Evolutionary conservation across 2,888 invertebrate species (phyloP).

Genomic region (Spilarctia lutea): DNA sequence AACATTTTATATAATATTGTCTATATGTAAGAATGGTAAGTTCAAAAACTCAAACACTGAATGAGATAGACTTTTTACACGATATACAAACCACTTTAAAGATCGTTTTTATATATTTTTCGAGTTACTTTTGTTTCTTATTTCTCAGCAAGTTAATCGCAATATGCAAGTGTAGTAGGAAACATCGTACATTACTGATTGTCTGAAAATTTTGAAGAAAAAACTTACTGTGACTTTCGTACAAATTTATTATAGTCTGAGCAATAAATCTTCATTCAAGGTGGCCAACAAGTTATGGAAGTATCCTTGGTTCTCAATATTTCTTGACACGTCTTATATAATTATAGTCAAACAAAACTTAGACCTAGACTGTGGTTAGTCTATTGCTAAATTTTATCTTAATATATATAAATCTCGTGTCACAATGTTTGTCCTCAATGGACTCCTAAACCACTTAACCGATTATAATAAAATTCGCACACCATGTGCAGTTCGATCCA

Average conservation of each 20-base stretch:
- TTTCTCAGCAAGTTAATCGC: no score
- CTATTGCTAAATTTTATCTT: neutral
- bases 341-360: neutral
- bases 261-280: neutral
- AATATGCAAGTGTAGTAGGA: no score
- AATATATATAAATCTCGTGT: no score
- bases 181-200: slow-evolving; percentile 1
- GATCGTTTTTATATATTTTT: no score
- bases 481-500: no score
- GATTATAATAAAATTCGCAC: no score
- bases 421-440: no score
- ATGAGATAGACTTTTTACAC: no score
- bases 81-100: no score
- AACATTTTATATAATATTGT: slow-evolving; percentile 33
- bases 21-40: neutral
- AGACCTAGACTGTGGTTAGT: neutral
- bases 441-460: no score
- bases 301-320: neutral
- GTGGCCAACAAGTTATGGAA: neutral
- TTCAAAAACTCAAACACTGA: no score
- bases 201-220: neutral
- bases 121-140: no score
- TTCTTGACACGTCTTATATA: neutral
- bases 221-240: neutral
- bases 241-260: neutral